A percentile compares a stretch with the other conserved stretches of the same genome.
phyloP scores from a whole-genome alignment of 2,113 vertebrate species.

The Gymnocephalus cernua region DNA sequence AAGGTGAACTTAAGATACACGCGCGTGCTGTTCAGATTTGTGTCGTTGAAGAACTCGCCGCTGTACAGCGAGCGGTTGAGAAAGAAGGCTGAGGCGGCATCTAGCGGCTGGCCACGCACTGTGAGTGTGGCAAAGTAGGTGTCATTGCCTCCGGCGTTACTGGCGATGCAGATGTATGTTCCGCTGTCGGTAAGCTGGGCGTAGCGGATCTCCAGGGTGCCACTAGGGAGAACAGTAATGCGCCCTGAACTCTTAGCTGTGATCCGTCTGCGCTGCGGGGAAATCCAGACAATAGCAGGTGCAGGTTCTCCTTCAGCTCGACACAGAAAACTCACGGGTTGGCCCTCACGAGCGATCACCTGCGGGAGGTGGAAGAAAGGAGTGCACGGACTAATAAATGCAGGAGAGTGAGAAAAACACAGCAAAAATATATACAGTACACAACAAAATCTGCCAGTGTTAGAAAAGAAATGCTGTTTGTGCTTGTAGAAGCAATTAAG shows the following conservation, averaged over 20 bases:
- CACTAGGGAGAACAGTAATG: slow-evolving; percentile 88
- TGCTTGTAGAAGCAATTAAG: not conserved
- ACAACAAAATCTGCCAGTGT: not conserved
- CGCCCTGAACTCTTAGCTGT: slow-evolving; percentile 86
- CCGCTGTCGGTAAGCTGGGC: slow-evolving; percentile 94
- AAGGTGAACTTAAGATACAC: slow-evolving; percentile 93
- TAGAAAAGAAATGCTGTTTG: not conserved
- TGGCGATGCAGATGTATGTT: slow-evolving; percentile 98
- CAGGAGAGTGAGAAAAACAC: not conserved
- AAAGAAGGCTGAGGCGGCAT: slow-evolving; percentile 81
- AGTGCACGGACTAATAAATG: slow-evolving; percentile 16
- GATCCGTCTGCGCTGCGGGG: slow-evolving; percentile 91
- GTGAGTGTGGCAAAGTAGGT: slow-evolving; percentile 96
- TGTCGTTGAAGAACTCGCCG: slow-evolving; percentile 90
- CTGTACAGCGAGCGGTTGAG: slow-evolving; percentile 89
- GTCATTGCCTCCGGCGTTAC: slow-evolving; percentile 96
- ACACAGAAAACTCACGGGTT: slow-evolving; percentile 91
- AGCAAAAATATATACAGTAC: not conserved
- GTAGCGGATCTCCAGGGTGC: slow-evolving; percentile 93
- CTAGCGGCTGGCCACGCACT: slow-evolving; percentile 84
- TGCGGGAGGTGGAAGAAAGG: slow-evolving; percentile 19
- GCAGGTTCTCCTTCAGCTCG: slow-evolving; percentile 93
- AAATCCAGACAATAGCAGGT: slow-evolving; percentile 95
- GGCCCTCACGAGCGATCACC: slow-evolving; percentile 88
- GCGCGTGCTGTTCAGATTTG: slow-evolving; percentile 91